These are phyloP conservation scores for Agrilus mali DNA, from an alignment of 2,888 invertebrate genomes.

Conservation along the genomic window DNA sequence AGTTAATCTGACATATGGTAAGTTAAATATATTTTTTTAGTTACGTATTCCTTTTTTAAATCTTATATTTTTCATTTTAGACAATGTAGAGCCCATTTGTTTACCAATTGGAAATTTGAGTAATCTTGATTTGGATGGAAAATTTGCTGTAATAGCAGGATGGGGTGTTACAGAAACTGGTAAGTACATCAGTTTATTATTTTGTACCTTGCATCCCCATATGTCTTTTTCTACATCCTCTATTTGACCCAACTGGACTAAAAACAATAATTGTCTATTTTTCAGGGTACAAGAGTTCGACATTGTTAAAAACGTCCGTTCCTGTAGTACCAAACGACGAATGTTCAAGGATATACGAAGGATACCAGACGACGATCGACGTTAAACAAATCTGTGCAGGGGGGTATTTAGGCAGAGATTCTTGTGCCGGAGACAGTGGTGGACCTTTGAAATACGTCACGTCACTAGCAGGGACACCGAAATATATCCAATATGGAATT, in stretches of 20 bases:
- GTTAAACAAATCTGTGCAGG: conserved; percentile 48
- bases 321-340: conserved; percentile 27
- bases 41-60: conserved; percentile 1
- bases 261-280: no score
- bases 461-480: conserved; percentile 25
- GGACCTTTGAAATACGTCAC: conserved; percentile 44
- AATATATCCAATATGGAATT: conserved; percentile 44
- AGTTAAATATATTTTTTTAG: neutral
- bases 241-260: no score
- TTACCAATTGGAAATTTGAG: conserved; percentile 27
- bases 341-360: conserved; percentile 23
- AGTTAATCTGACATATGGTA: conserved; percentile 27
- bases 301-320: conserved; percentile 34
- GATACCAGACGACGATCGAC: conserved; percentile 15
- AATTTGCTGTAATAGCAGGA: conserved; percentile 50
- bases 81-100: conserved; percentile 35
- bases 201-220: conserved; percentile 10
- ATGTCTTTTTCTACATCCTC: no score
- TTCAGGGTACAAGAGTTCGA: conserved; percentile 23
- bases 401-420: conserved; percentile 43
- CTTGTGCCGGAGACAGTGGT: conserved; percentile 57
- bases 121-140: conserved; percentile 32
- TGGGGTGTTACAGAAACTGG: conserved; percentile 60
- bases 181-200: conserved; percentile 23
- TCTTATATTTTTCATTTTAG: conserved; percentile 21